Evolutionary conservation across 2,797 vertebrate species (phyloP).

Genomic region (Babyrousa celebensis): DNA sequence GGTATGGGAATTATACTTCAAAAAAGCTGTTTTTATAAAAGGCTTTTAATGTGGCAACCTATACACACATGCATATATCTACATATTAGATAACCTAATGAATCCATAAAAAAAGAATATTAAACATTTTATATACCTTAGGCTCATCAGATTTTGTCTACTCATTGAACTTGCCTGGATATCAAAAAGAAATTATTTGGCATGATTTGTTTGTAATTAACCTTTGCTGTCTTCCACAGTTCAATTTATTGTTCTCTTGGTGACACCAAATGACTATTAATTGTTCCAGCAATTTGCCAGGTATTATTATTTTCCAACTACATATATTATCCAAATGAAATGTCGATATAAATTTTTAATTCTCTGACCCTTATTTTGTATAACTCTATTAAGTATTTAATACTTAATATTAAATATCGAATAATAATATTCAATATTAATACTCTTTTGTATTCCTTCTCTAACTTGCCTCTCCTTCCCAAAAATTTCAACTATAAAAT

Average conservation of each 20-base stretch:
- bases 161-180: neutral
- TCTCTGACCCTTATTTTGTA: neutral
- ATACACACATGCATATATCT: neutral
- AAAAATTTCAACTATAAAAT: conserved; percentile 16
- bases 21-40: neutral
- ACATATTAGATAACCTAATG: neutral
- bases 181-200: conserved; percentile 57
- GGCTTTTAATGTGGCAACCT: neutral
- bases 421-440: no score
- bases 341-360: neutral
- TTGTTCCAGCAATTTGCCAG: neutral
- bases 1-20: neutral
- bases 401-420: no score
- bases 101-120: neutral
- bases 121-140: conserved; percentile 10
- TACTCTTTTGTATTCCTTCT: neutral
- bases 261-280: conserved; percentile 53
- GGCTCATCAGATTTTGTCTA: conserved; percentile 19
- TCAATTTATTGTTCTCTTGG: conserved; percentile 47
- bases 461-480: neutral
- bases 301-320: conserved; percentile 45
- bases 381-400: neutral
- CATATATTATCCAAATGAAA: conserved; percentile 3
- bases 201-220: conserved; percentile 58
- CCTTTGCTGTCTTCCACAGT: conserved; percentile 47